Base-by-base conservation (phyloP, 2,888 invertebrate species). In the Chesias legatella region DNA sequence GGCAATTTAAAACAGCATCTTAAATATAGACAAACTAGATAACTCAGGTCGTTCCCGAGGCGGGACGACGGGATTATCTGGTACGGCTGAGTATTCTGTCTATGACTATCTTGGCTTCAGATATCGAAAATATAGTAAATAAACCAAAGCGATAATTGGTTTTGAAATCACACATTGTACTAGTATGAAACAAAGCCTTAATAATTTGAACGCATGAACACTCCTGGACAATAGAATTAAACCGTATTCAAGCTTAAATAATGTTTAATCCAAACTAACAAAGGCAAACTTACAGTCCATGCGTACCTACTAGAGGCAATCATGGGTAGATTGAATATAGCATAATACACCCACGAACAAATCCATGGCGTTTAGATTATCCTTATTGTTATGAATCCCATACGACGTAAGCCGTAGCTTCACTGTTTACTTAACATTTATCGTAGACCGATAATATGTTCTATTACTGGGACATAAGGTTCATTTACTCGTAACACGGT, bases 321-420 rank as follows among this genome's bases (percentile, higher is more conserved):
- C 20, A 6, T 20, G 26, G 9, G 7, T 24, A 11, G 23, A 28
- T 24, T 33, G 33, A 30, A 28, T 34, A 23, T 20, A 13, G 23
- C 21, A 32, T 13, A 32, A 24, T 5, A 17, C 13, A 17, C 20
- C 34, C 66, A 67, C 59, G 68, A 67, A 73, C 73, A 71, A 73
- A 76, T 69, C 73, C 64, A 48, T 51, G 58, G 55, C 63, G 63
- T 70, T 73, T 63, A 66, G 68, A 74, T 77, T 72, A 76, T 73
- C 68, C 73, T 69, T 71, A 73, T 74, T 72, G 72, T 69, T 73
- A 75, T 70, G 67, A 45, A 48, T 45, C 63, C 56, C 55, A 61
- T 49, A 36, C 43, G 41, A 48, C 38, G 43, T 35, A 40, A 49
- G 41, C 44, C 40, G 31, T 40, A 40, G 26, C 28, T 28, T 28